phyloP scores from a whole-genome alignment of 2,888 invertebrate genomes.

The Anthrax anthrax region DNA sequence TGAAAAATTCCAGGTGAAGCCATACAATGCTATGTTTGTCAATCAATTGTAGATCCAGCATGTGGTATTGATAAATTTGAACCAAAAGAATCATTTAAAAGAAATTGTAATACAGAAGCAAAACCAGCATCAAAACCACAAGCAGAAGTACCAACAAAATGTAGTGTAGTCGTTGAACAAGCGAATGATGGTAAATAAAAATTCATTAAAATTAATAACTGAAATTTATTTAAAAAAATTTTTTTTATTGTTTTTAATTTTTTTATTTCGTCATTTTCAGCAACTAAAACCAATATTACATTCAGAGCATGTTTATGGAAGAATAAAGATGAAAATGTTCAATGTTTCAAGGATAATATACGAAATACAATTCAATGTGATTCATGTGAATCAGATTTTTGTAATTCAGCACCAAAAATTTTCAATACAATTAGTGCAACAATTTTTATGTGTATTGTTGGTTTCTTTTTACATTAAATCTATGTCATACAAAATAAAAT shows the following conservation, averaged over 20 bases:
- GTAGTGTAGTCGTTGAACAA: neutral
- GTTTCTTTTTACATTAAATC: too few species aligned
- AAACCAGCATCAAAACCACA: neutral
- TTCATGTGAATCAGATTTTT: constrained; percentile 53
- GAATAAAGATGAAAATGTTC: neutral
- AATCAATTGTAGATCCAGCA: constrained; percentile 24
- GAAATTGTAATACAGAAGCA: neutral
- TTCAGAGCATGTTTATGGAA: constrained; percentile 1
- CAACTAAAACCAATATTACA: too few species aligned
- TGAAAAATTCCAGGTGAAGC: constrained; percentile 21
- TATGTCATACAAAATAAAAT: too few species aligned
- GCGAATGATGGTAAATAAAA: neutral
- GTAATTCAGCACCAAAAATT: constrained; percentile 38
- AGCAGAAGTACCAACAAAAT: neutral
- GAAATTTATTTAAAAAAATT: neutral
- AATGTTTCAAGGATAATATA: neutral
- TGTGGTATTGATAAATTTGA: constrained; percentile 25
- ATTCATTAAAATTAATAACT: too few species aligned
- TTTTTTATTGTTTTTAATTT: neutral
- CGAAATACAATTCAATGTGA: constrained; percentile 34
- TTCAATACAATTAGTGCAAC: constrained; percentile 19
- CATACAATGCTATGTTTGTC: constrained; percentile 29
- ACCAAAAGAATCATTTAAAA: constrained; percentile 1
- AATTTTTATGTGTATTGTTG: constrained; percentile 11
- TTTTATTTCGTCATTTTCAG: neutral